A percentile compares a stretch with the other conserved stretches of the same genome.
Evolutionary conservation across 2,113 vertebrate genomes (phyloP).

Genomic region (Rhizomys pruinosus): DNA sequence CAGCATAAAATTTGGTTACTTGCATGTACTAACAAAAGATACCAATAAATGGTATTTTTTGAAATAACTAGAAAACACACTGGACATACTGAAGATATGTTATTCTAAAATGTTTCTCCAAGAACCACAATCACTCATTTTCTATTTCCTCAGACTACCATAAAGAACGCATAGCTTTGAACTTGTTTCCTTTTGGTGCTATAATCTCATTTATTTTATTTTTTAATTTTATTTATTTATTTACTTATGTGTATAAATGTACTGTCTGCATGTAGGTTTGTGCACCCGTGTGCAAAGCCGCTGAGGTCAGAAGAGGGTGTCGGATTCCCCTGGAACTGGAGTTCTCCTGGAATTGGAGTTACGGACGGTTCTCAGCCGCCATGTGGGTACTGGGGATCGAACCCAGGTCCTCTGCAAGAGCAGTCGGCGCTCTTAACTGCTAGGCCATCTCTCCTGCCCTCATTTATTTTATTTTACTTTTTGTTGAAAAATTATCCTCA

Average conservation of each 20-base stretch:
- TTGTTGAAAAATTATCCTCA: neutral
- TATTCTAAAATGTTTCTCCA: neutral
- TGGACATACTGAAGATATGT: neutral
- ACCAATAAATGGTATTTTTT: neutral
- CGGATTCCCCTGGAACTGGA: no score
- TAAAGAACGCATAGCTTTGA: neutral
- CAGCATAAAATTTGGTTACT: neutral
- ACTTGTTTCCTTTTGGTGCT: neutral
- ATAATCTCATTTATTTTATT: neutral
- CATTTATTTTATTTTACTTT: conserved; percentile 13
- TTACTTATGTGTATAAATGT: no score
- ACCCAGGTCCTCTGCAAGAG: no score
- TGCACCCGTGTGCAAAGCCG: no score
- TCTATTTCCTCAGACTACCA: neutral
- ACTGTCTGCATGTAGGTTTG: no score
- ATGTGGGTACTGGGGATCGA: no score
- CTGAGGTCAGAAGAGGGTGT: no score
- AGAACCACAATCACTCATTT: neutral
- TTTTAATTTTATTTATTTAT: no score
- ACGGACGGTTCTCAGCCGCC: no score
- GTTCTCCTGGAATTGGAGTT: no score
- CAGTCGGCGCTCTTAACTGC: no score
- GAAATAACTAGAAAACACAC: neutral
- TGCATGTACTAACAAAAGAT: neutral
- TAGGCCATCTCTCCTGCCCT: no score